Evolutionary conservation across 2,888 invertebrate species (phyloP).

Genomic region (Loripinus fragilis): DNA sequence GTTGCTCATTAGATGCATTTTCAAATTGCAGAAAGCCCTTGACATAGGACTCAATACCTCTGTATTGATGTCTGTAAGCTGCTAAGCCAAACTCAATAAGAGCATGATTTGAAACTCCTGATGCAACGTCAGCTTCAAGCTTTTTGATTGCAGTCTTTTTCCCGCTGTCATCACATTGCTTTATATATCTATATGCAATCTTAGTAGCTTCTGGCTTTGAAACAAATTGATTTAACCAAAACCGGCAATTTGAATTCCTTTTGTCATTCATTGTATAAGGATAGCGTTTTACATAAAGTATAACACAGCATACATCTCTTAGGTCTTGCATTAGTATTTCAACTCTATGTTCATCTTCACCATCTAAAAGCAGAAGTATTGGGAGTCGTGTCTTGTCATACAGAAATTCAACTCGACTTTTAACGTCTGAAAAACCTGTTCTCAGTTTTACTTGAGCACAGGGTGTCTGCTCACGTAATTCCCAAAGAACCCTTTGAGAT

Average conservation of each 20-base stretch:
- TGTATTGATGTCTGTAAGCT: conserved; percentile 50
- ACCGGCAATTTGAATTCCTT: background rate
- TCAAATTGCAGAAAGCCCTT: conserved; percentile 42
- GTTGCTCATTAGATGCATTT: background rate
- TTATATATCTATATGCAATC: conserved; percentile 18
- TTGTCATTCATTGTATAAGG: conserved; percentile 23
- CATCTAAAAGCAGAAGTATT: conserved; percentile 60
- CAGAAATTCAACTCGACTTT: conserved; percentile 50
- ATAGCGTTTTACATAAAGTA: conserved; percentile 58
- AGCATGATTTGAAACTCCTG: conserved; percentile 5
- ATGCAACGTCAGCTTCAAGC: conserved; percentile 25
- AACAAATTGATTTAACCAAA: conserved; percentile 31
- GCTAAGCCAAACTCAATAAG: conserved; percentile 63
- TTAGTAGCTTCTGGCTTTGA: conserved; percentile 38
- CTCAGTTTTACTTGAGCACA: conserved; percentile 60
- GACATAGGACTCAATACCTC: conserved; percentile 54
- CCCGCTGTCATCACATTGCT: conserved; percentile 5
- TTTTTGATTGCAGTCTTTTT: background rate
- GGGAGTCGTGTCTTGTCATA: conserved; percentile 59
- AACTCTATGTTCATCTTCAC: conserved; percentile 62
- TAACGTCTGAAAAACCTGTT: conserved; percentile 41
- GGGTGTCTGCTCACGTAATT: conserved; percentile 50
- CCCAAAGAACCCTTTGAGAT: conserved; percentile 64
- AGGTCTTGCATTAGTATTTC: conserved; percentile 37
- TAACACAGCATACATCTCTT: conserved; percentile 33